Percentiles rank a stretch among this genome's conserved stretches.
phyloP scores from a whole-genome alignment of 2,113 vertebrate species.

The Lophotis ruficrista region DNA sequence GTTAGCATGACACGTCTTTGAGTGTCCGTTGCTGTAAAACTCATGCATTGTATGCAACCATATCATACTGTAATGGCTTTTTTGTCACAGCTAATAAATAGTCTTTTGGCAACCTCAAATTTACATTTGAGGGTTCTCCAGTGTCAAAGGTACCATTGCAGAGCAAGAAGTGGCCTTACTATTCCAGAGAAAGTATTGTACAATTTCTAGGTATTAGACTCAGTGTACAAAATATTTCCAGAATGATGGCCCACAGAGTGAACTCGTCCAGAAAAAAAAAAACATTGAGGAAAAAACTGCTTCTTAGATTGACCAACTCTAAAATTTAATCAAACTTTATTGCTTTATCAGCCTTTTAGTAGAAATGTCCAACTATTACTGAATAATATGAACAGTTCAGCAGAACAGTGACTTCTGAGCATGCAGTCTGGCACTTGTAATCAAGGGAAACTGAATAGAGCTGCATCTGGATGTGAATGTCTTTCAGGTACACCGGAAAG shows the following conservation, averaged over 20 bases:
- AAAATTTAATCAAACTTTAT: neutral
- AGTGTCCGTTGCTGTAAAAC: neutral
- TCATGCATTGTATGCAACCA: neutral
- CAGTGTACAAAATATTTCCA: neutral
- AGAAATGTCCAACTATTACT: neutral
- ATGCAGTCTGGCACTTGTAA: neutral
- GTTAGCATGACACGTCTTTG: neutral
- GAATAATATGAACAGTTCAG: neutral
- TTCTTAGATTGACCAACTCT: neutral
- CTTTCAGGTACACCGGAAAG: neutral
- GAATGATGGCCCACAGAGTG: neutral
- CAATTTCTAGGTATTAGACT: neutral
- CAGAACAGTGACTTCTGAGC: neutral
- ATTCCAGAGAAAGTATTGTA: neutral
- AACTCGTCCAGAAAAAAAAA: neutral
- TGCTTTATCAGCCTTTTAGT: neutral
- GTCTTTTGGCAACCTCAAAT: neutral
- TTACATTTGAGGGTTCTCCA: neutral
- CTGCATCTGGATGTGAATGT: neutral
- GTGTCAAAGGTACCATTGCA: neutral
- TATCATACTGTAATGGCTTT: neutral
- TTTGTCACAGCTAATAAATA: neutral
- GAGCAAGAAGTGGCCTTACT: neutral
- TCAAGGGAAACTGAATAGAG: neutral
- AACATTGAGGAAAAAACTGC: neutral